phyloP scores from a whole-genome alignment of 2,113 vertebrate species.

The Bombycilla garrulus region DNA sequence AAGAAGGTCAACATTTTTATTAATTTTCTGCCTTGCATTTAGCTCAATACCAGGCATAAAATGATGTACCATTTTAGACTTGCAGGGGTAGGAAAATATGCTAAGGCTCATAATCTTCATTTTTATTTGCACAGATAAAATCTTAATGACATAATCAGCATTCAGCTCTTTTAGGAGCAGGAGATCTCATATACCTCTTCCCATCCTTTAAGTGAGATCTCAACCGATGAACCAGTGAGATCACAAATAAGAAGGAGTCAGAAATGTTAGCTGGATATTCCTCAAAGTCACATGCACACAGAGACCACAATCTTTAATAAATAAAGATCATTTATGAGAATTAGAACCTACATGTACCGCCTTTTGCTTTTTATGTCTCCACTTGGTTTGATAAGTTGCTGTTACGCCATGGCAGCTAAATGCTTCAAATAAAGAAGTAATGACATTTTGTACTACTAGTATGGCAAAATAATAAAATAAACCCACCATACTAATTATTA shows the following conservation, averaged over 20 bases:
- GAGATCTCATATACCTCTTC: neutral
- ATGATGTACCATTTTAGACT: neutral
- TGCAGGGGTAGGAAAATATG: neutral
- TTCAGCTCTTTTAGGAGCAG: neutral
- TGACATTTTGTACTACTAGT: neutral
- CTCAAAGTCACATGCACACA: neutral
- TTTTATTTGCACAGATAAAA: neutral
- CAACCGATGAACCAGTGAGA: neutral
- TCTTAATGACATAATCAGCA: neutral
- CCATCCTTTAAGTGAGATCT: neutral
- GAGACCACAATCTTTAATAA: neutral
- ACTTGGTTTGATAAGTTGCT: neutral
- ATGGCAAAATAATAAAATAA: neutral
- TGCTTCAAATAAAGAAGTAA: neutral
- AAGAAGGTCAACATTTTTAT: neutral
- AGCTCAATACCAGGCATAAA: neutral
- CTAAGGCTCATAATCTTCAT: neutral
- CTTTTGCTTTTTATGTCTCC: neutral
- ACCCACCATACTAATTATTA: neutral
- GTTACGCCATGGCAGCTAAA: neutral
- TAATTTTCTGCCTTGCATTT: neutral
- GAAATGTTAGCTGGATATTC: neutral
- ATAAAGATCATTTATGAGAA: neutral
- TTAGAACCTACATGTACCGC: neutral
- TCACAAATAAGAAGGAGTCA: neutral